Percentiles rank a stretch among this genome's conserved stretches.
Conservation (phyloP, 2,113 vertebrate genomes). For the Callaeas wilsoni region DNA sequence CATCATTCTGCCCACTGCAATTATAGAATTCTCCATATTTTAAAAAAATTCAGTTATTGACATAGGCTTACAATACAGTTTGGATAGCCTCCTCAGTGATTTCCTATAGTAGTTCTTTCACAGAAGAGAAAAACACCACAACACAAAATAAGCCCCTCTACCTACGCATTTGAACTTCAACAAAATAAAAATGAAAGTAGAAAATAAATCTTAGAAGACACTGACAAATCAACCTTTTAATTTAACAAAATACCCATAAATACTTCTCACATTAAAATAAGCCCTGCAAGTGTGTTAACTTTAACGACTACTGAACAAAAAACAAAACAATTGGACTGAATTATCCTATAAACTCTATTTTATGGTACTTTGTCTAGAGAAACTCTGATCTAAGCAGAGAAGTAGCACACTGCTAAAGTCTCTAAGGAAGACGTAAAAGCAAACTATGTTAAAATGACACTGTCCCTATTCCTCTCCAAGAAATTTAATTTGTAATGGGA, state of each 20-base stretch:
- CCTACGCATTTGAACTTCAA: not conserved
- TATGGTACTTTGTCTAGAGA: not conserved
- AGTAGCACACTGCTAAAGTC: not conserved
- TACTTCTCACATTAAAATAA: not conserved
- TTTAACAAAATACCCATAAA: not conserved
- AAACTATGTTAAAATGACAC: not conserved
- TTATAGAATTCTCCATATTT: not conserved
- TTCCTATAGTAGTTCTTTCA: not conserved
- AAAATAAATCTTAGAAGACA: not conserved
- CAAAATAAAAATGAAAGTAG: not conserved
- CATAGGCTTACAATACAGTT: not conserved
- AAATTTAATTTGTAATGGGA: not conserved
- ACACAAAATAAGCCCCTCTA: accelerated
- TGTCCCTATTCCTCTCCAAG: not conserved
- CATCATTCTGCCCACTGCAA: not conserved
- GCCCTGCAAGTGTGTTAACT: not conserved
- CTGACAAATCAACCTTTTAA: not conserved
- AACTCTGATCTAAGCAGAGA: not conserved
- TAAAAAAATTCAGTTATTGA: not conserved
- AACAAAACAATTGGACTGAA: not conserved
- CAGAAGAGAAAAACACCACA: not conserved
- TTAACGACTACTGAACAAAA: not conserved
- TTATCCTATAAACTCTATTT: not conserved
- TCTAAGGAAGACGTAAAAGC: not conserved
- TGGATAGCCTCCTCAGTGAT: not conserved